A percentile compares a stretch with the other conserved stretches of the same genome.
Conservation (phyloP, 2,113 vertebrate genomes). For the Megatriorchis doriae region DNA sequence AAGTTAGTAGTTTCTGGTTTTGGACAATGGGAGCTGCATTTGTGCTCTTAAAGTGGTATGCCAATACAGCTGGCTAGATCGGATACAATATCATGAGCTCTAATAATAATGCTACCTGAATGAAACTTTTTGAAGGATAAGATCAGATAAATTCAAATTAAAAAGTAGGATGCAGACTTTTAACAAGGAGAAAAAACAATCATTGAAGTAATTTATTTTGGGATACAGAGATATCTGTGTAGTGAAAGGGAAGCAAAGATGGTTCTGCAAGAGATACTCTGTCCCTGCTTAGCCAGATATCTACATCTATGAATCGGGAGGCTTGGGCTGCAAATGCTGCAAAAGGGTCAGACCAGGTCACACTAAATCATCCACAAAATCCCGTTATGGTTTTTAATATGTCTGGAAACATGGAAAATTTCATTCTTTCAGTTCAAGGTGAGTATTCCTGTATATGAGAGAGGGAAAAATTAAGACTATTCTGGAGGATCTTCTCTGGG, state of each 20-base stretch:
- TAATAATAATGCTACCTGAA: not conserved
- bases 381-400: not conserved
- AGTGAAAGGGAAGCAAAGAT: not conserved
- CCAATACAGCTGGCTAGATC: not conserved
- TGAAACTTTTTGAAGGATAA: not conserved
- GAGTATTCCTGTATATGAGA: not conserved
- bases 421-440: not conserved
- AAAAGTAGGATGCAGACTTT: not conserved
- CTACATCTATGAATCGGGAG: not conserved
- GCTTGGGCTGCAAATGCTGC: not conserved
- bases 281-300: not conserved
- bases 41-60: not conserved
- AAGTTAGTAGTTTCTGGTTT: not conserved
- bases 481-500: not conserved
- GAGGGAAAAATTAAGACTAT: not conserved
- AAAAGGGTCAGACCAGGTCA: not conserved
- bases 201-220: not conserved
- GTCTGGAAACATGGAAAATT: not conserved
- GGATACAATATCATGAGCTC: not conserved
- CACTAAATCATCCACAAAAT: not conserved
- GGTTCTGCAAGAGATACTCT: not conserved
- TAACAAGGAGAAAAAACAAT: not conserved
- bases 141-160: not conserved
- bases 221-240: not conserved
- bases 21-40: not conserved